Conservation (phyloP, 2,797 vertebrate species). For the Sebastiscus tertius region DNA sequence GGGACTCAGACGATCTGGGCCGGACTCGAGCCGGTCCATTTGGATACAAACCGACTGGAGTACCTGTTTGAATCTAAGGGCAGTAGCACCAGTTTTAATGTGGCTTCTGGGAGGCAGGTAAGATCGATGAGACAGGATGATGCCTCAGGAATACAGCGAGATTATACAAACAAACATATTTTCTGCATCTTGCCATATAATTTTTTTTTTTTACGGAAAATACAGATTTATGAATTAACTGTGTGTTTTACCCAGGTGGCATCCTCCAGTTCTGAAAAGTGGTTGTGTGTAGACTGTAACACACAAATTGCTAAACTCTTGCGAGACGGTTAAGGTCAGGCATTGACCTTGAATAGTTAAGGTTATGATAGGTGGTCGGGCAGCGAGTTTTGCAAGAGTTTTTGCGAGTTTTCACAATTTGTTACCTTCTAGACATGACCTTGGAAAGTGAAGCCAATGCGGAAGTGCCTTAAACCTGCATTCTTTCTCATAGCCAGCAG, state of each 20-base stretch:
- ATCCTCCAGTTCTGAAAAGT: too few species aligned
- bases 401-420: too few species aligned
- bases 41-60: slow-evolving; percentile 79
- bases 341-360: too few species aligned
- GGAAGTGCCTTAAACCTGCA: too few species aligned
- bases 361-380: too few species aligned
- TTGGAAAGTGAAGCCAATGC: neutral
- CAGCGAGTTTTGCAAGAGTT: too few species aligned
- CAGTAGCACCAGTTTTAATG: slow-evolving; percentile 43
- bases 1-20: slow-evolving; percentile 84
- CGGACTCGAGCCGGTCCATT: slow-evolving; percentile 72
- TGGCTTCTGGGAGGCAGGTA: slow-evolving; percentile 66
- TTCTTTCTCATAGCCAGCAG: too few species aligned
- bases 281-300: too few species aligned
- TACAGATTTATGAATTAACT: neutral
- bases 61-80: slow-evolving; percentile 80
- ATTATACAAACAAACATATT: neutral
- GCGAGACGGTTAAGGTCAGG: rapidly evolving
- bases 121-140: slow-evolving; percentile 1
- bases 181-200: neutral
- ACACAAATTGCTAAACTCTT: too few species aligned
- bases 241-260: neutral
- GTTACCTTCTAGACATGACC: too few species aligned
- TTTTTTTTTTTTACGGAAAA: too few species aligned
- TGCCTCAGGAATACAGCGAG: neutral